These are phyloP conservation scores for Fistularia tabacaria DNA, from an alignment of 2,797 vertebrate genomes.

Conservation along the genomic window DNA sequence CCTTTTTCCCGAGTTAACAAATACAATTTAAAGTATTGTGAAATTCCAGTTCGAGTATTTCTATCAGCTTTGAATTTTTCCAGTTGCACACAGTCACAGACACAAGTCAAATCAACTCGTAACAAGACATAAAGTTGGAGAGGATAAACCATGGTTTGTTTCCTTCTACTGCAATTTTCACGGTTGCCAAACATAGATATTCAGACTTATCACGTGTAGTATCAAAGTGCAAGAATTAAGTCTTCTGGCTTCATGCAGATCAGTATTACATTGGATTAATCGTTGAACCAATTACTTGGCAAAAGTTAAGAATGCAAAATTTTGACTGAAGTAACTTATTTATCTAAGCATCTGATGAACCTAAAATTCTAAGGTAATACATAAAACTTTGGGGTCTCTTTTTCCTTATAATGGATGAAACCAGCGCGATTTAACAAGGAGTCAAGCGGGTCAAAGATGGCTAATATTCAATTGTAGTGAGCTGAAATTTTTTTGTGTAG, in stretches of 20 bases:
- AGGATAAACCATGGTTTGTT: conserved; percentile 36
- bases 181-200: too few relatives aligned
- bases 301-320: not conserved
- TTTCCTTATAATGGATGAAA: not conserved
- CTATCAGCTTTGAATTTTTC: conserved; percentile 30
- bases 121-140: conserved; percentile 29
- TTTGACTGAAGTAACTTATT: not conserved
- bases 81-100: conserved; percentile 8
- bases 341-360: not conserved
- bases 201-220: too few relatives aligned
- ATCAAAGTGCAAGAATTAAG: not conserved
- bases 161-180: too few relatives aligned
- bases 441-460: too few relatives aligned
- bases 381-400: not conserved
- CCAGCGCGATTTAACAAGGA: too few relatives aligned
- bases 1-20: not conserved
- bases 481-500: too few relatives aligned
- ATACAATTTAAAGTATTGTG: conserved; percentile 1
- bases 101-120: conserved; percentile 22
- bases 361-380: not conserved
- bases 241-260: not conserved
- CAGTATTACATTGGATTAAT: not conserved
- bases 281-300: conserved; percentile 1
- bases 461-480: too few relatives aligned
- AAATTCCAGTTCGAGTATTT: conserved; percentile 22